Evolutionary conservation across 2,113 vertebrate species (phyloP), one percentile per base, ranked within the genome.

Genomic region (Entomyzon cyanotis): DNA sequence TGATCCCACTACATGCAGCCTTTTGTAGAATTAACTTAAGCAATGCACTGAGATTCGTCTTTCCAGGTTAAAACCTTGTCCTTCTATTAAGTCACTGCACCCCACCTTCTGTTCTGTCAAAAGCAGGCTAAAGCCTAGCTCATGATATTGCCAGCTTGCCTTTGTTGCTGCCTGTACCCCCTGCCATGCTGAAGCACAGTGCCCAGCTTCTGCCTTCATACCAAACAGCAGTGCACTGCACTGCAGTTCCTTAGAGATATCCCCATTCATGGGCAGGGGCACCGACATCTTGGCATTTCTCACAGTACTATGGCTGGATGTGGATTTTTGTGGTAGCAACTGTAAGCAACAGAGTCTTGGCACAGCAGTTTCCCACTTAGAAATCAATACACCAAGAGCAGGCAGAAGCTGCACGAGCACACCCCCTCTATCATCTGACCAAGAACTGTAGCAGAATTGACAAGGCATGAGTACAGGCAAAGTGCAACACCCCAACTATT

Each of bases 91-190:
- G 2, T 19, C 37, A 7, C 28, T 76, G 23, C 25, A 50, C 22
- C 27, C 9, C 30, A 28, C 7, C 13, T 65, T 33, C 25, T 53
- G 44, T 25, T 52, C 52, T 20, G 6, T 7, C 35, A 46, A 62
- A 70, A 14, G 9, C 37, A 64, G 60, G 21, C 30, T 52, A 33
- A 85, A 94, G 14, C 19, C 33, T 17, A n/a, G 9, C 9, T 49
- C 42, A 8, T 4, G 15, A 21, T 1, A 16, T 3, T 2, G 1
- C 22, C 73, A 49, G n/a, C 27, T 9, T 44, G 31, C 17, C 12
- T 28, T 63, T 56, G 27, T 31, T 55, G 22, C 20, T 68, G 74
- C 42, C 27, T 33, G 18, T 10, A 24, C 30, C 31, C 30, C 5
- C 5, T 59, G 39, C 70, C 27, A 8, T 3, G 3, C 59, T 70